Evolutionary conservation across 2,888 invertebrate species (phyloP).

Genomic region (Rhingia rostrata): DNA sequence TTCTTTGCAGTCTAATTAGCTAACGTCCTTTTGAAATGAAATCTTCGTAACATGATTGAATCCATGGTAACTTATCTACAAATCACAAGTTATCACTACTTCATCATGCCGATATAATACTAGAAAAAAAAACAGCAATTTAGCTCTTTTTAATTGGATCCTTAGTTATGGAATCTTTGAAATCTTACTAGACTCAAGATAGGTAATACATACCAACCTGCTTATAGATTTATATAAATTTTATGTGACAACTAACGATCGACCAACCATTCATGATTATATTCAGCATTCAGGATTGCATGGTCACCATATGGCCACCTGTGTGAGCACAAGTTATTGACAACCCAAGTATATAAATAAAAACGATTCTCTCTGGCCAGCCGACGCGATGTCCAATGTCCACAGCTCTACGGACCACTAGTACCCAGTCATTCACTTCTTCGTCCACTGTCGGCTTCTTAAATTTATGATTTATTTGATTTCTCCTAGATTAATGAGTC

Average conservation of each 20-base stretch:
- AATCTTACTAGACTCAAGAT: constrained; percentile 49
- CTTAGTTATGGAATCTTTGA: constrained; percentile 54
- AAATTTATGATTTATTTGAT: constrained; percentile 67
- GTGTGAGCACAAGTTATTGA: constrained; percentile 51
- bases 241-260: constrained; percentile 57
- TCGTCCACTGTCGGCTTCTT: constrained; percentile 22
- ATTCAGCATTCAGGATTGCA: constrained; percentile 34
- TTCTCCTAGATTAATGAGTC: constrained; percentile 55
- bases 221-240: constrained; percentile 51
- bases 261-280: constrained; percentile 55
- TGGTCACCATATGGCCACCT: constrained; percentile 22
- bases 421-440: constrained; percentile 26
- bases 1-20: too few relatives aligned
- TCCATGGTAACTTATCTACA: neutral
- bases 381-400: constrained; percentile 17
- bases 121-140: constrained; percentile 28
- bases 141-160: constrained; percentile 56
- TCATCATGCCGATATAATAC: neutral
- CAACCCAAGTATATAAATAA: constrained; percentile 55
- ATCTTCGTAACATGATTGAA: too few relatives aligned
- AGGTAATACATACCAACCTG: constrained; percentile 32
- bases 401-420: neutral
- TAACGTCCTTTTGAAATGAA: too few relatives aligned
- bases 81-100: neutral
- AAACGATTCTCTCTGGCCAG: constrained; percentile 12